Conservation (phyloP, 2,113 vertebrate genomes). For the Gadus macrocephalus region DNA sequence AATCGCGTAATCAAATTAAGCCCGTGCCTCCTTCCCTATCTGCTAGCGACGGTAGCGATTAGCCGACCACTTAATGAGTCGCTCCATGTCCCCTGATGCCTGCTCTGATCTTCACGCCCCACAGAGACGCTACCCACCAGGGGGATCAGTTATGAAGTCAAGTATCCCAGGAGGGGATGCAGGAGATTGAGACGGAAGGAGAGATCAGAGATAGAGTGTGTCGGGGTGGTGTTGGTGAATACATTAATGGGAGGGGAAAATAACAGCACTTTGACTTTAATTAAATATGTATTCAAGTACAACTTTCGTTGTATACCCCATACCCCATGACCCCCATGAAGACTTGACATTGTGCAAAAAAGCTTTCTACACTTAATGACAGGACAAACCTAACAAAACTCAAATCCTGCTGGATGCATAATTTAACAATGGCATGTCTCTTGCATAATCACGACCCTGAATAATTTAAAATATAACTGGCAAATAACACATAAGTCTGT, state of each 20-base stretch:
- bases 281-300: too few species aligned
- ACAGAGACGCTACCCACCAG: slow-evolving; percentile 20
- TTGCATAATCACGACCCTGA: too few species aligned
- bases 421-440: too few species aligned
- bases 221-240: not conserved
- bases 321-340: too few species aligned
- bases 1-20: slow-evolving; percentile 53
- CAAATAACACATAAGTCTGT: too few species aligned
- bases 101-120: slow-evolving; percentile 35
- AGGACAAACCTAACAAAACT: too few species aligned
- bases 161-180: slow-evolving; percentile 14
- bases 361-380: too few species aligned
- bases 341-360: too few species aligned
- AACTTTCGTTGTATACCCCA: too few species aligned
- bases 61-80: slow-evolving; percentile 43
- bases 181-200: slow-evolving; percentile 8
- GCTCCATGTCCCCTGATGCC: slow-evolving; percentile 26
- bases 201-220: slow-evolving; percentile 11
- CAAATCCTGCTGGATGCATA: too few species aligned
- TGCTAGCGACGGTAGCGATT: slow-evolving; percentile 33
- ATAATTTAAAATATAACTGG: too few species aligned
- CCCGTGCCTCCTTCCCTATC: not conserved
- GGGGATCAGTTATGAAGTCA: slow-evolving; percentile 19
- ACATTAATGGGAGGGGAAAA: not conserved
- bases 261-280: too few species aligned